Evolutionary conservation across 2,888 invertebrate genomes (phyloP).

Genomic region (Cataglyphis altisquamis): DNA sequence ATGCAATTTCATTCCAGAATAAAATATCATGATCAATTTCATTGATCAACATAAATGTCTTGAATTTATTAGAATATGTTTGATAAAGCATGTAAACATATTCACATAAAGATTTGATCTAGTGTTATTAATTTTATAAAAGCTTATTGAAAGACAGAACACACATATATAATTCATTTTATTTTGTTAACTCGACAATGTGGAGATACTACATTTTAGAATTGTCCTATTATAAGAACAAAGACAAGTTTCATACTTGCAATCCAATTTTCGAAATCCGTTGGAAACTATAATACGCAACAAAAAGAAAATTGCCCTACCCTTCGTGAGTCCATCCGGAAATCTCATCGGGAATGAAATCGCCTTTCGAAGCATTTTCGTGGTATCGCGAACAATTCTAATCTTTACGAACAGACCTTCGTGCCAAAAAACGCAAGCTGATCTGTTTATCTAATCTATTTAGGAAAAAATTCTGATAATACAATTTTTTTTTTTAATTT

Average conservation of each 20-base stretch:
- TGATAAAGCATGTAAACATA: neutral
- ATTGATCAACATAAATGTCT: neutral
- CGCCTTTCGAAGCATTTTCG: slow-evolving; percentile 21
- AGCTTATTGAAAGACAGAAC: neutral
- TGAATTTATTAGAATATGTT: neutral
- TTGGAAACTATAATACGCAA: slow-evolving; percentile 16
- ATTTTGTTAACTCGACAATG: neutral
- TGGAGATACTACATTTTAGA: slow-evolving; percentile 5
- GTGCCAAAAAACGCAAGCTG: neutral
- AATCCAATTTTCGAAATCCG: slow-evolving; percentile 45
- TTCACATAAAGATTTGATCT: neutral
- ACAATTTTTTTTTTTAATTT: neutral
- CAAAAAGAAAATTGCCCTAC: slow-evolving; percentile 11
- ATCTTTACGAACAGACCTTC: slow-evolving; percentile 20
- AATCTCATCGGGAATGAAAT: slow-evolving; percentile 24
- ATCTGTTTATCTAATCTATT: slow-evolving; percentile 24
- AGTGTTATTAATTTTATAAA: slow-evolving; percentile 2
- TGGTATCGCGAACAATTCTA: slow-evolving; percentile 20
- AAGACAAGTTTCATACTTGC: slow-evolving; percentile 22
- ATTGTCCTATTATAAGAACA: slow-evolving; percentile 26
- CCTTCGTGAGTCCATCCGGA: neutral
- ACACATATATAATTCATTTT: neutral
- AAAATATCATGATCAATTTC: neutral
- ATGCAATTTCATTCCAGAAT: neutral
- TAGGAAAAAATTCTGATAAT: neutral